Conservation (phyloP, 64 coral and sea anemone species). For the Montipora foliosa region DNA sequence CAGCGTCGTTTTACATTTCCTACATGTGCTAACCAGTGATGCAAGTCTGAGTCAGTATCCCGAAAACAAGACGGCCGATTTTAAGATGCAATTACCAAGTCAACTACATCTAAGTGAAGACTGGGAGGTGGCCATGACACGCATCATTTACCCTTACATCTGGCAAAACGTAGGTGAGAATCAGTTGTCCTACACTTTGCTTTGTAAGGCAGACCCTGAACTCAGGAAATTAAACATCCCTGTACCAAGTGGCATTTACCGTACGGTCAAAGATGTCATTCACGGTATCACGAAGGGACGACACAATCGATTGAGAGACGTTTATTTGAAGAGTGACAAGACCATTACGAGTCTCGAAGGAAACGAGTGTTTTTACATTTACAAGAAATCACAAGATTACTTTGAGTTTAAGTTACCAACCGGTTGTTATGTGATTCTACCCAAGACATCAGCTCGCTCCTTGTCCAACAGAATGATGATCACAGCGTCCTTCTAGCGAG, state of each 20-base stretch:
- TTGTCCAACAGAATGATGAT: not conserved
- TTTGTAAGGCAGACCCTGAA: not conserved
- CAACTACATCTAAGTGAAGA: not conserved
- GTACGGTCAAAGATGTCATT: not conserved
- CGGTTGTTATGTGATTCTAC: not conserved
- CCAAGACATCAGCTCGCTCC: not conserved
- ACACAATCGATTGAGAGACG: not conserved
- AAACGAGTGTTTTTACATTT: constrained; percentile 27
- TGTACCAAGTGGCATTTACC: not conserved
- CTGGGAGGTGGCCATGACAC: not conserved
- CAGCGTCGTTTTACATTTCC: no score
- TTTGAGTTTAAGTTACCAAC: not conserved
- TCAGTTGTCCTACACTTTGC: not conserved
- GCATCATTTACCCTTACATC: not conserved
- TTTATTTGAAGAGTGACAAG: not conserved
- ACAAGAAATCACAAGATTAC: not conserved
- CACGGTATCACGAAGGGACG: not conserved
- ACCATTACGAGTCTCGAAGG: not conserved
- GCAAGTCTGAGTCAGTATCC: not conserved
- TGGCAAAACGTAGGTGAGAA: not conserved
- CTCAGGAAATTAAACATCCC: not conserved
- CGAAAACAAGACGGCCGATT: not conserved
- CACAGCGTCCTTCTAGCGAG: not conserved
- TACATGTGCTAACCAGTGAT: not conserved
- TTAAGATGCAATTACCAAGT: not conserved